Evolutionary conservation across 2,113 vertebrate genomes (phyloP), one percentile per base, ranked within the genome.

Genomic region (Campylomormyrus numenius): DNA sequence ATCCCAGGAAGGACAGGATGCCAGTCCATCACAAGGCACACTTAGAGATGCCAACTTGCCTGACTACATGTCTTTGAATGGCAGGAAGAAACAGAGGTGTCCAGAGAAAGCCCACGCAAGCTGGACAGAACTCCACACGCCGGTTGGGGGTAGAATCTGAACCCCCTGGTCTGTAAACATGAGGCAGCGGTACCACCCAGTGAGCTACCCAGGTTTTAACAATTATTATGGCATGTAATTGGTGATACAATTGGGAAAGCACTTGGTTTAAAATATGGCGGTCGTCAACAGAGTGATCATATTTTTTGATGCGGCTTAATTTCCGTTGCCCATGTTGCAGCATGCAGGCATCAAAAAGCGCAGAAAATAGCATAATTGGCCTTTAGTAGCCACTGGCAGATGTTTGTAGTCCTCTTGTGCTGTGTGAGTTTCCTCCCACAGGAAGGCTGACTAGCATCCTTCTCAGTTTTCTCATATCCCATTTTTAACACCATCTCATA

Each of bases 1-100:
- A 80, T 80, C 74, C 74, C 74, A 80, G 74, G 74, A 80, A 80
- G 74, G 74, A 80, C 74, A 39, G 74, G 74, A 80, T 80, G 74
- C 74, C 74, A 80, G 31, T 80, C 74, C 74, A 80, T 80, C 74
- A 80, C 13, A 39, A 42, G 31, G 74, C n/a, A 17, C 74, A 80
- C 74, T 80, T 80, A 80, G 74, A 80, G 35, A 42, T 80, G 74
- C 74, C 74, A 80, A 19, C 74, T 19, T 80, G 5, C 35, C 35
- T 19, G 35, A 80, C 35, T 80, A 39, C 74, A 80, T 80, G 74
- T 42, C 15, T 80, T 80, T 80, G 31, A 42, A 80, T 39, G 31
- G 74, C 74, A 17, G 35, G 74, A 42, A 42, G 74, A 39, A 80
- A 39, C 74, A 35, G n/a, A 42, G n/a, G 31, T 80, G 31, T 42